A percentile compares a stretch with the other conserved stretches of the same genome.
phyloP scores from a whole-genome alignment of 2,797 vertebrate genomes.

The Microcaecilia unicolor region DNA sequence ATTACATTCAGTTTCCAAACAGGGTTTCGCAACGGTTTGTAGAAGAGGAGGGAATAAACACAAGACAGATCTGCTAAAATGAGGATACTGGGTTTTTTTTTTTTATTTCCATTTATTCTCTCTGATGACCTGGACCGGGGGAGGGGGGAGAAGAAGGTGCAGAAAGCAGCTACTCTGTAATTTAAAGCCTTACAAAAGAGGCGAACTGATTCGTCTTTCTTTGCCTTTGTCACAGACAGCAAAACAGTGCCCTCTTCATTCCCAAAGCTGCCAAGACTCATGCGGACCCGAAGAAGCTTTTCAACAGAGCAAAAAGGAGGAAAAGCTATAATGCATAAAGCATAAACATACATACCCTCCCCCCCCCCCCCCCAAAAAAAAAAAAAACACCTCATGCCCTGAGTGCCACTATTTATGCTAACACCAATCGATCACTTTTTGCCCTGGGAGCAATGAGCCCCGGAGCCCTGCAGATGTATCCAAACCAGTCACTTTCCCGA shows the following conservation, averaged over 20 bases:
- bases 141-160: conserved; percentile 8
- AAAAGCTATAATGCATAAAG: not conserved
- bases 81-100: not conserved
- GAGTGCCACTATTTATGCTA: not conserved
- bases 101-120: not conserved
- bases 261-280: conserved; percentile 30
- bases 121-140: too few species aligned
- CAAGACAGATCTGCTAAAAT: not conserved
- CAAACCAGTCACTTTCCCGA: not conserved
- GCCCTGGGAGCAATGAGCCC: not conserved
- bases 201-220: conserved; percentile 7
- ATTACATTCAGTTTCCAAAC: too few species aligned
- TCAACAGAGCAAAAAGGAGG: not conserved
- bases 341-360: not conserved
- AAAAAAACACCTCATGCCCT: not conserved
- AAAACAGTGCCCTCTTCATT: conserved; percentile 49
- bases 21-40: not conserved
- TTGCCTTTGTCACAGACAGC: conserved; percentile 40
- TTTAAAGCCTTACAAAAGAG: not conserved
- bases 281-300: not conserved
- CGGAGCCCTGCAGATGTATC: not conserved
- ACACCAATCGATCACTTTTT: not conserved
- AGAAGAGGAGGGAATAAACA: not conserved
- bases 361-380: conserved; percentile 3
- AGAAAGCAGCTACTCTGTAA: not conserved